These are phyloP conservation scores for Palythoa heliodiscus DNA, from an alignment of 92 coral and sea anemone genomes.

Conservation along the genomic window DNA sequence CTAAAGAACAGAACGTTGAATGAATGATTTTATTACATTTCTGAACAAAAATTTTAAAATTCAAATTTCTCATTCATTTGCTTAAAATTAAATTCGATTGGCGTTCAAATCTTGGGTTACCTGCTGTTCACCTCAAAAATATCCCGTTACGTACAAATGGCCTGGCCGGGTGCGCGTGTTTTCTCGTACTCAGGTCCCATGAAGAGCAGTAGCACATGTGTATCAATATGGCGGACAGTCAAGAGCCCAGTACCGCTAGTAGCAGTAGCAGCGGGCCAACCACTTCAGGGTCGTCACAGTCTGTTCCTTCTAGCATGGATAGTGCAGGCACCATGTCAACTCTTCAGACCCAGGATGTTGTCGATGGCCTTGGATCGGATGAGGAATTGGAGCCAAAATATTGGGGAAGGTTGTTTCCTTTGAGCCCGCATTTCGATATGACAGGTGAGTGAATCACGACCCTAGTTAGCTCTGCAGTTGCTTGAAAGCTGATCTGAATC, in stretches of 20 bases:
- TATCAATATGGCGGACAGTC: slow-evolving; percentile 26
- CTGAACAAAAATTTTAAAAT: too few relatives aligned
- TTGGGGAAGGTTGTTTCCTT: slow-evolving; percentile 34
- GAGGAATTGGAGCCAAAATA: slow-evolving; percentile 8
- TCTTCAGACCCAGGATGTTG: slow-evolving; percentile 32
- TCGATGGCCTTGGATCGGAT: slow-evolving; percentile 34
- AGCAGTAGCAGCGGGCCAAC: slow-evolving; percentile 30
- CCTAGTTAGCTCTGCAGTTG: background rate
- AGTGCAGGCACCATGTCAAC: slow-evolving; percentile 26
- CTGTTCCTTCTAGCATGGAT: slow-evolving; percentile 40
- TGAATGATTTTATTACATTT: too few relatives aligned
- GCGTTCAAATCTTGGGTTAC: too few relatives aligned
- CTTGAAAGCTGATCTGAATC: background rate
- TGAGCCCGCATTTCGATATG: slow-evolving; percentile 31
- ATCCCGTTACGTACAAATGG: too few relatives aligned
- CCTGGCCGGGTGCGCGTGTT: too few relatives aligned
- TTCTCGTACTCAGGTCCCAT: too few relatives aligned
- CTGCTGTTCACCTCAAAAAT: too few relatives aligned
- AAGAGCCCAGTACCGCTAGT: background rate
- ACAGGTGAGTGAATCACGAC: slow-evolving; percentile 1
- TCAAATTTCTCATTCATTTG: too few relatives aligned
- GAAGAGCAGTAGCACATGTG: too few relatives aligned
- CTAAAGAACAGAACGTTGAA: too few relatives aligned
- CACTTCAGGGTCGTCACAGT: slow-evolving; percentile 34
- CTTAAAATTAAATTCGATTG: too few relatives aligned